phyloP scores from a whole-genome alignment of 2,797 vertebrate species.

The Acipenser oxyrinchus region DNA sequence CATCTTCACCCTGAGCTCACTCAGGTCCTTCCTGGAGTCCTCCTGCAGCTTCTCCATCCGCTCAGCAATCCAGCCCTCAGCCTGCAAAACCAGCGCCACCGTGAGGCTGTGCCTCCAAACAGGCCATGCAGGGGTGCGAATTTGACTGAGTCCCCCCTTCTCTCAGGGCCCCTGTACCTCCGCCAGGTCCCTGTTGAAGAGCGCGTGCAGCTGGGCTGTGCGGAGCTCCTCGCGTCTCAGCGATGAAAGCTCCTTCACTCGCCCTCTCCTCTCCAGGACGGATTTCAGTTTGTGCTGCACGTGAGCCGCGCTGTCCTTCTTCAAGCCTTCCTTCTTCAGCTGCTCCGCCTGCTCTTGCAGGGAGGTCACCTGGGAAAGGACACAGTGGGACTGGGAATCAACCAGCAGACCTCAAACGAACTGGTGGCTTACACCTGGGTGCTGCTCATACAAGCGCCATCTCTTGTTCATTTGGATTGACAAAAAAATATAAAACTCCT shows the following conservation, averaged over 20 bases:
- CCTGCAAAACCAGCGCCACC: slow-evolving; percentile 44
- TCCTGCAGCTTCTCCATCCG: slow-evolving; percentile 67
- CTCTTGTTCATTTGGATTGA: too few species aligned
- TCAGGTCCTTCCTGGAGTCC: slow-evolving; percentile 55
- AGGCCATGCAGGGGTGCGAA: background rate
- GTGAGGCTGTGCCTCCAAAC: background rate
- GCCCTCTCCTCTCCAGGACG: slow-evolving; percentile 44
- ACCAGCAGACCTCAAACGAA: too few species aligned
- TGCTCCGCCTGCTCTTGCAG: slow-evolving; percentile 59
- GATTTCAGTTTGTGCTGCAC: slow-evolving; percentile 47
- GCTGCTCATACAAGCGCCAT: too few species aligned
- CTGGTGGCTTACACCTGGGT: too few species aligned
- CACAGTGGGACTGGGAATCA: background rate
- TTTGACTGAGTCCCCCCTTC: background rate
- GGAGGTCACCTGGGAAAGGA: slow-evolving; percentile 50
- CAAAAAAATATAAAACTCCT: too few species aligned
- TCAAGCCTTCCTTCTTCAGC: slow-evolving; percentile 42
- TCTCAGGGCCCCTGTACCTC: slow-evolving; percentile 61
- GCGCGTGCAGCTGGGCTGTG: slow-evolving; percentile 50
- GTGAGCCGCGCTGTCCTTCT: slow-evolving; percentile 37
- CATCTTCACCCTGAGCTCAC: slow-evolving; percentile 63
- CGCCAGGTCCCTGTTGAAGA: slow-evolving; percentile 58
- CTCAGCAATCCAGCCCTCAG: slow-evolving; percentile 73
- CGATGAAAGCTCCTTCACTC: slow-evolving; percentile 60
- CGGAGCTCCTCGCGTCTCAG: slow-evolving; percentile 60